Conservation (phyloP, 2,113 vertebrate species). For the Corythaeola cristata region DNA sequence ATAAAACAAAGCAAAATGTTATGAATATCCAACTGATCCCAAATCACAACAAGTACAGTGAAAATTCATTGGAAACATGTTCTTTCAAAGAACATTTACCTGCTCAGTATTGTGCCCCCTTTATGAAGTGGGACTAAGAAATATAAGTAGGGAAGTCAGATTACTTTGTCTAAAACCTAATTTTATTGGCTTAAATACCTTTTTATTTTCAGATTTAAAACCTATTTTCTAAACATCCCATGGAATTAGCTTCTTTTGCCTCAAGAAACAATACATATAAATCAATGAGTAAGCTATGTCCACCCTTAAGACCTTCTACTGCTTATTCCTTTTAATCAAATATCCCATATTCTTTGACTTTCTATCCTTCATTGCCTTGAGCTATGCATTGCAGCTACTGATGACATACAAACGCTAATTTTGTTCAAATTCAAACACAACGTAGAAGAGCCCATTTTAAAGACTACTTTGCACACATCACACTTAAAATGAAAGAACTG, state of each 20-base stretch:
- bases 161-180: not conserved
- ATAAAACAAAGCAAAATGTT: not conserved
- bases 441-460: slow-evolving; percentile 51
- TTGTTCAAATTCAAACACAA: slow-evolving; percentile 70
- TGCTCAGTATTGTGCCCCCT: not conserved
- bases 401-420: slow-evolving; percentile 74
- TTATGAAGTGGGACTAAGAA: not conserved
- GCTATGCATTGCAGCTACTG: slow-evolving; percentile 50
- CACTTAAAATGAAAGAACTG: slow-evolving; percentile 52
- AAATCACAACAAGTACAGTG: not conserved
- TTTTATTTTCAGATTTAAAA: slow-evolving; percentile 63
- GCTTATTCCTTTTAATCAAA: slow-evolving; percentile 75
- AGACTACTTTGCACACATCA: slow-evolving; percentile 61
- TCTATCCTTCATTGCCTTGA: slow-evolving; percentile 69
- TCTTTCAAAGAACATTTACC: not conserved
- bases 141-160: not conserved
- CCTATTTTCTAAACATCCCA: slow-evolving; percentile 68
- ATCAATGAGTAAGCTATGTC: slow-evolving; percentile 61
- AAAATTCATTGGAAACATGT: not conserved
- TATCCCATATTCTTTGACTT: slow-evolving; percentile 64
- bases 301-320: slow-evolving; percentile 65
- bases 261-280: slow-evolving; percentile 74
- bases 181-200: slow-evolving; percentile 49
- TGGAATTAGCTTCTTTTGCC: slow-evolving; percentile 58
- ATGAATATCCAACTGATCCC: not conserved